Conservation (phyloP, 2,797 vertebrate genomes). For the Buceros bicornis region DNA sequence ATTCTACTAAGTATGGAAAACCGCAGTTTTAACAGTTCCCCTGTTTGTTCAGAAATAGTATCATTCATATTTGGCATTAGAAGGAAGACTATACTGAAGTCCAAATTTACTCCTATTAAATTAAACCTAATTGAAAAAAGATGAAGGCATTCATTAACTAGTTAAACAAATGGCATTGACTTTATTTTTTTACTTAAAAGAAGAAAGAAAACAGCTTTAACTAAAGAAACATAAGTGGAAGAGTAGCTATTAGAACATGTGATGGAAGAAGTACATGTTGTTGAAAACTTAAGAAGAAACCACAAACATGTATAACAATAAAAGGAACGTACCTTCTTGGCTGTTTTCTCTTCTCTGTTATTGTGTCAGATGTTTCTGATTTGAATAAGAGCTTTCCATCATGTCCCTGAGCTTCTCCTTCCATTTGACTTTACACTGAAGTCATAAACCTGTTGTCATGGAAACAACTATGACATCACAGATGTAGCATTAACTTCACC, state of each 20-base stretch:
- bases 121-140: constrained; percentile 69
- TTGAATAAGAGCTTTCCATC: constrained; percentile 42
- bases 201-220: constrained; percentile 40
- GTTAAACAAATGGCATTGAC: constrained; percentile 53
- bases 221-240: neutral
- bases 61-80: constrained; percentile 58
- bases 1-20: constrained; percentile 60
- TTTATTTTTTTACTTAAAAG: constrained; percentile 51
- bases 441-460: constrained; percentile 50
- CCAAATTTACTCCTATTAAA: constrained; percentile 68
- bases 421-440: constrained; percentile 50
- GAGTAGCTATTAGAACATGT: constrained; percentile 24
- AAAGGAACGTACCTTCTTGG: constrained; percentile 48
- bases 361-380: constrained; percentile 59
- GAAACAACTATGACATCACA: constrained; percentile 63
- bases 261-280: constrained; percentile 23
- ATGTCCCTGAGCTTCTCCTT: constrained; percentile 38
- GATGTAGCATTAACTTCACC: constrained; percentile 55
- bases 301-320: constrained; percentile 45
- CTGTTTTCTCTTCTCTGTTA: constrained; percentile 13
- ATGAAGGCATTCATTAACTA: constrained; percentile 26
- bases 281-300: constrained; percentile 49
- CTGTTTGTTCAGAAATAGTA: constrained; percentile 68
- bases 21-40: constrained; percentile 48
- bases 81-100: constrained; percentile 35